Conservation (phyloP, 1,140 invertebrate genomes). For the Chymomyza costata region DNA sequence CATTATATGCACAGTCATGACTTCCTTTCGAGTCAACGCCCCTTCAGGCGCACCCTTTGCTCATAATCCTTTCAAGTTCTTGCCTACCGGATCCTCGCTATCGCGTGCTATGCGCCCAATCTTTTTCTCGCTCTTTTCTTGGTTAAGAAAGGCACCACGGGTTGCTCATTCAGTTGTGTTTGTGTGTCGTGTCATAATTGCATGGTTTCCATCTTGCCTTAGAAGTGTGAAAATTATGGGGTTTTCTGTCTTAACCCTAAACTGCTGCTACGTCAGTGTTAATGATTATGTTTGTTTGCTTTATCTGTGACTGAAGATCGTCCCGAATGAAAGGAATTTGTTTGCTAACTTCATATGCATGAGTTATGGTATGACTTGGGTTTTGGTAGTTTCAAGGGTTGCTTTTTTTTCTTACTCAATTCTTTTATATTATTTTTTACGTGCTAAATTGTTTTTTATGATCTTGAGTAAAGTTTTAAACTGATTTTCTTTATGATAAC, state of each 20-base stretch:
- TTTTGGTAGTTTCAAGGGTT: slow-evolving; percentile 44
- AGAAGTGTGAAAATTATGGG: slow-evolving; percentile 68
- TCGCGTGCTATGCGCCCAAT: slow-evolving; percentile 54
- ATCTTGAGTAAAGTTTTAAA: slow-evolving; percentile 19
- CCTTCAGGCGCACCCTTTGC: slow-evolving; percentile 33
- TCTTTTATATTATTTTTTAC: slow-evolving; percentile 32
- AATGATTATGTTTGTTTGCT: slow-evolving; percentile 61
- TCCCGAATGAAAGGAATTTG: slow-evolving; percentile 31
- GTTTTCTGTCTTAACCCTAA: slow-evolving; percentile 44
- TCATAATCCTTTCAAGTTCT: slow-evolving; percentile 48
- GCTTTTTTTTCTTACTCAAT: slow-evolving; percentile 17
- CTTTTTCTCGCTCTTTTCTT: slow-evolving; percentile 27
- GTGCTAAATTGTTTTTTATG: slow-evolving; percentile 61
- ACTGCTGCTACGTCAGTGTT: slow-evolving; percentile 20
- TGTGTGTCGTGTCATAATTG: slow-evolving; percentile 61
- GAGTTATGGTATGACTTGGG: slow-evolving; percentile 53
- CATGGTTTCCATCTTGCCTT: slow-evolving; percentile 32
- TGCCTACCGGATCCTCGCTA: slow-evolving; percentile 13
- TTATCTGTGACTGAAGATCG: slow-evolving; percentile 56
- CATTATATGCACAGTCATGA: slow-evolving; percentile 55
- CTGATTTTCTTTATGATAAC: slow-evolving; percentile 45
- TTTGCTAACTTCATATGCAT: slow-evolving; percentile 63
- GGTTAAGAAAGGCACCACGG: slow-evolving; percentile 36
- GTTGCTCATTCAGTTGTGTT: slow-evolving; percentile 42
- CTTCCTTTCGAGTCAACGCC: slow-evolving; percentile 58